Evolutionary conservation across 2,888 invertebrate genomes (phyloP).

Genomic region (Strigamia transsilvanica): DNA sequence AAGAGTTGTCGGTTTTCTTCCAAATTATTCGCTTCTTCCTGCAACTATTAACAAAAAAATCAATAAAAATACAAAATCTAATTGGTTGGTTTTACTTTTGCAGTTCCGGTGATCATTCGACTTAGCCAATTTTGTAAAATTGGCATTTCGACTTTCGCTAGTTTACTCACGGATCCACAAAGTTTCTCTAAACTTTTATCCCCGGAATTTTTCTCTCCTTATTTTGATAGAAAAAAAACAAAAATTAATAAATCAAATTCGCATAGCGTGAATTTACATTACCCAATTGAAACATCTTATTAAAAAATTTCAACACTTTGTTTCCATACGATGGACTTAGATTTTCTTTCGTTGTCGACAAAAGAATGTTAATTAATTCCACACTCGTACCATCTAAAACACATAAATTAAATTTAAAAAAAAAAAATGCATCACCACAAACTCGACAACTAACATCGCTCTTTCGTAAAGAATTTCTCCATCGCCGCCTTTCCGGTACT

Average conservation of each 20-base stretch:
- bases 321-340: conserved; percentile 58
- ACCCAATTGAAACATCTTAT: conserved; percentile 68
- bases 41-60: conserved; percentile 21
- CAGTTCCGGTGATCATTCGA: conserved; percentile 61
- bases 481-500: conserved; percentile 82
- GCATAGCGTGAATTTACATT: conserved; percentile 45
- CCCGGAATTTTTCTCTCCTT: conserved; percentile 72
- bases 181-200: conserved; percentile 73
- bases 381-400: not conserved
- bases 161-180: conserved; percentile 73
- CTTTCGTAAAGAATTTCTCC: conserved; percentile 75
- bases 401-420: not conserved
- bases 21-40: conserved; percentile 62
- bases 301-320: conserved; percentile 79
- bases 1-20: conserved; percentile 77
- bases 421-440: not conserved
- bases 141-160: conserved; percentile 72
- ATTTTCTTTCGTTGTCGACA: conserved; percentile 75
- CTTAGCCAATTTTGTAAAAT: conserved; percentile 69
- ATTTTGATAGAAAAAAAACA: conserved; percentile 57
- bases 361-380: conserved; percentile 78
- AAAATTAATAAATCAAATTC: not conserved
- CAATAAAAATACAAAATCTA: not conserved
- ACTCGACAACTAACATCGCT: conserved; percentile 59
- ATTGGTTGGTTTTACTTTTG: conserved; percentile 53